Evolutionary conservation across 2,113 vertebrate genomes (phyloP).

Genomic region (Zosterops lateralis): DNA sequence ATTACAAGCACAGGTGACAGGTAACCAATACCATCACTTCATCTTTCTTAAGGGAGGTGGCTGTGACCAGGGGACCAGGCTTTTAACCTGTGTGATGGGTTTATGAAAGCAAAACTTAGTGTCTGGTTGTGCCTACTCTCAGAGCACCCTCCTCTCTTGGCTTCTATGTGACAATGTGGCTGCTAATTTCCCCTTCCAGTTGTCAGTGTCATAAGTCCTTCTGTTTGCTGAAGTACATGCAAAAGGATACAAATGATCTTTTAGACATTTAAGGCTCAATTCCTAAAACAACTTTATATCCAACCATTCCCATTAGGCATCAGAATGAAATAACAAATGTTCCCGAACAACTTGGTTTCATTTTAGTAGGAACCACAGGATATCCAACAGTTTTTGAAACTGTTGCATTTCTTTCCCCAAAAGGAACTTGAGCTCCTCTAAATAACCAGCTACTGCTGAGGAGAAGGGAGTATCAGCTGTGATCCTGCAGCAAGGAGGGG

Average conservation of each 20-base stretch:
- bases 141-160: neutral
- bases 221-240: neutral
- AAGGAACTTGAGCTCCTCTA: neutral
- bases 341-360: neutral
- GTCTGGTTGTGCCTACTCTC: neutral
- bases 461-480: neutral
- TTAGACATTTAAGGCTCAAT: neutral
- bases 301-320: constrained; percentile 15
- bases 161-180: neutral
- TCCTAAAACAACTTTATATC: constrained; percentile 21
- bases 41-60: neutral
- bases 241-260: neutral
- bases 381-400: neutral
- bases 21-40: neutral
- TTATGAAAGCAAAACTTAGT: neutral
- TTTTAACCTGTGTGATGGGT: neutral
- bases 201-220: neutral
- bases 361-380: neutral
- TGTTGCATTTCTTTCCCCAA: neutral
- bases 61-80: neutral
- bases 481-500: neutral
- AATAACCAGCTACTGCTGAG: neutral
- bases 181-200: neutral
- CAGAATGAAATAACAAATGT: neutral
- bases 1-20: neutral